Evolutionary conservation across 2,888 invertebrate species (phyloP), one percentile per base, ranked within the genome.

Genomic region (Pollenia labialis): DNA sequence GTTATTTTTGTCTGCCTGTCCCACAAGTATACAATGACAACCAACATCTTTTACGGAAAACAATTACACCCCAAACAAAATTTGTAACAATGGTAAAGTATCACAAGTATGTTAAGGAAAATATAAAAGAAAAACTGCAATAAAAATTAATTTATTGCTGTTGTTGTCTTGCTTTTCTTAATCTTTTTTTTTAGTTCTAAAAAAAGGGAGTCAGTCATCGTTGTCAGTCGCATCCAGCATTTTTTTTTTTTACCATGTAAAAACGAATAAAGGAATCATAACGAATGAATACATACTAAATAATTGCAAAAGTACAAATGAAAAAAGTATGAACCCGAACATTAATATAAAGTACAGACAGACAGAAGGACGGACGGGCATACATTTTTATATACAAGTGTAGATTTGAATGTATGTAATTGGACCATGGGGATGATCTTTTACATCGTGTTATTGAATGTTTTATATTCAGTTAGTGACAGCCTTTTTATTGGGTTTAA

Each of bases 1-100:
- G 16, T 6, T 50, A 7, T 10, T 16, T 56, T 52, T 72, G 40
- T 48, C 48, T 50, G 48, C 56, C 60, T 54, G 72, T 82, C 82
- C 82, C 82, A 82, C 82, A 69, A 82, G 82, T 82, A 82, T 82
- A 76, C 32, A 52, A 54, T 76, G 66, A 56, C 76, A 75, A 50
- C 16, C 8, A 52, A 60, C 50, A 64, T 75, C 68, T 54, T 74
- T 82, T 44, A 68, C n/a, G 44, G 46, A 46, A 82, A 82, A 82
- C 82, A 82, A 82, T 76, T 76, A 60, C 52, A 54, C 40, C 69
- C 42, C 32, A 44, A 69, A 54, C 32, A 68, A 60, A 69, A 69
- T 32, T 32, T 32, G 32, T 44, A 76, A 60, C 50, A 69, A 58
- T 74, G 18, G 14, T n/a, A 23, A 69, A 42, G 18, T 50, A 52